Evolutionary conservation across 2,888 invertebrate genomes (phyloP).

Genomic region (Limenitis arthemis): DNA sequence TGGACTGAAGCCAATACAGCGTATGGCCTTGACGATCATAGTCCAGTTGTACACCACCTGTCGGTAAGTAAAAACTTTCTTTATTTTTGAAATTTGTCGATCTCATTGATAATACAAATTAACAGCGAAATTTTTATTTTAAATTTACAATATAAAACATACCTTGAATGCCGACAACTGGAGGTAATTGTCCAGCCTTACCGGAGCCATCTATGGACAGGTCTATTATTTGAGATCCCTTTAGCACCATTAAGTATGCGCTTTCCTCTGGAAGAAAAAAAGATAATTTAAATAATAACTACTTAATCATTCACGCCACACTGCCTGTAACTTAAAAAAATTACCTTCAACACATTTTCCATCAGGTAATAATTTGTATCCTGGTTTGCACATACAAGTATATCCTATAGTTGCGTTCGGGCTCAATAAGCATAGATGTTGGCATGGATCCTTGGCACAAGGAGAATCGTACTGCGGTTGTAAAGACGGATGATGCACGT

Average conservation of each 20-base stretch:
- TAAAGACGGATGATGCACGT: slow-evolving; percentile 94
- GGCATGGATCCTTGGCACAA: slow-evolving; percentile 78
- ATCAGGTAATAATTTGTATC: slow-evolving; percentile 78
- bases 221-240: slow-evolving; percentile 91
- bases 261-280: slow-evolving; percentile 78
- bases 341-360: slow-evolving; percentile 80
- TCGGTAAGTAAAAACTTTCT: slow-evolving; percentile 22
- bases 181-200: slow-evolving; percentile 84
- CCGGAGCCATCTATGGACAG: slow-evolving; percentile 83
- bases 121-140: not conserved
- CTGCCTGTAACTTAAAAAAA: not conserved
- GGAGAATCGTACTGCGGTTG: slow-evolving; percentile 88
- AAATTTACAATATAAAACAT: slow-evolving; percentile 2
- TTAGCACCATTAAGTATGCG: slow-evolving; percentile 91
- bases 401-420: slow-evolving; percentile 79
- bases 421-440: slow-evolving; percentile 93
- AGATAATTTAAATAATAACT: not conserved
- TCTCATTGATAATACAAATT: not conserved
- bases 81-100: not conserved
- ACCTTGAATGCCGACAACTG: slow-evolving; percentile 86
- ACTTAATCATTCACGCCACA: not conserved
- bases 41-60: slow-evolving; percentile 89
- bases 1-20: slow-evolving; percentile 89
- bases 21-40: slow-evolving; percentile 89
- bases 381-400: slow-evolving; percentile 93